Base-by-base conservation (phyloP, 2,888 invertebrate species). In the Orchestes rusci region DNA sequence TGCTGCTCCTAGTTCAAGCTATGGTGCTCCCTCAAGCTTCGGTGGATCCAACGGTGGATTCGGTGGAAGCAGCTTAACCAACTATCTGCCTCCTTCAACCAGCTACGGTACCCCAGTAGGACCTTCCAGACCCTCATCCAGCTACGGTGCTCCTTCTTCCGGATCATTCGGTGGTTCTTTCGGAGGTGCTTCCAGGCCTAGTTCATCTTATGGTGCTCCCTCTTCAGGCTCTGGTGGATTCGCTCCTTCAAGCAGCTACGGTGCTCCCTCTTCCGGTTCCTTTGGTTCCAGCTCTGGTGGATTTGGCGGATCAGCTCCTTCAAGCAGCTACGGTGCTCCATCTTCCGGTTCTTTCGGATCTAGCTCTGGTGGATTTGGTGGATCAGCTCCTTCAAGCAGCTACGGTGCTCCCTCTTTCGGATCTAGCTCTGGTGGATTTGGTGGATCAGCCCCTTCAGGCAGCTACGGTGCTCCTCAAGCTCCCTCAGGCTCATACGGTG, bases 351-450 rank as follows among this genome's bases (percentile, higher is more conserved):
- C 40, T n/a, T 35, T 30, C 13, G 43, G 46, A 3, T 20, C 42
- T 16, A 45, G 52, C 27, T 50, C 54, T 43, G 53, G 59, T 4
- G 65, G 67, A 7, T 46, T 47, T 17, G 47, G 47, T 27, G 39
- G 45, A 5, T 30, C 35, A 18, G 46, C 41, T 20, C 48, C 51
- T 15, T 48, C 48, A 2, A 56, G 59, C 18, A 40, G 73, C 3
- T 80, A 79, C 54, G 70, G 76, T 2, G 73, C 73, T 29, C 75
- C 77, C 5, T 23, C 23, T 5, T 5, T 10, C 2, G 43, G n/a
- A 28, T 48, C 29, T 41, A 49, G 32, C 46, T 50, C 30, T 43
- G 52, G 1, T 17, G 37, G 30, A 38, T 46, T 20, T 67, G 70
- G 48, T 30, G n/a, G n/a, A 10, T 19, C 35, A 32, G 72, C 75